phyloP scores from a whole-genome alignment of 2,797 vertebrate genomes.

The Aratinga solstitialis region DNA sequence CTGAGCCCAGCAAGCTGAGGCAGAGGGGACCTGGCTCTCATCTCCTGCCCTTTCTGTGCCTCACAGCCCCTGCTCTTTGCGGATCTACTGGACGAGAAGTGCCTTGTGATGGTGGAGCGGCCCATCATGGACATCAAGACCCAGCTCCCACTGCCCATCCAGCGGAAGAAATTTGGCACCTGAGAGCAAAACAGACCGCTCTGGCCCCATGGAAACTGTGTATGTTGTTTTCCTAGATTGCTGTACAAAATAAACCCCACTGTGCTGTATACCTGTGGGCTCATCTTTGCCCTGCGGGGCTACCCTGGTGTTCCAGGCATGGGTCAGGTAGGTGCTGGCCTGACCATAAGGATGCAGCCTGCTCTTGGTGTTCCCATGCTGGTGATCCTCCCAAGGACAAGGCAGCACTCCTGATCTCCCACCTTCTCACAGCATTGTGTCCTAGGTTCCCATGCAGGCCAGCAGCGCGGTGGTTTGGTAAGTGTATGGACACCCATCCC shows the following conservation, averaged over 20 bases:
- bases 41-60: background rate
- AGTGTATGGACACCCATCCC: background rate
- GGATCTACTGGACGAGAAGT: constrained; percentile 85
- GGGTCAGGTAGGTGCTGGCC: background rate
- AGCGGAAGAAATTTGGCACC: constrained; percentile 94
- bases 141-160: constrained; percentile 88
- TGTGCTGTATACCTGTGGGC: background rate
- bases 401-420: background rate
- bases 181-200: background rate
- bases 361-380: background rate
- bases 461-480: background rate
- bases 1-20: accelerated
- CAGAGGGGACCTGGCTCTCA: background rate
- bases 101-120: constrained; percentile 90
- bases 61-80: constrained; percentile 86
- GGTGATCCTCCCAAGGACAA: background rate
- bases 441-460: background rate
- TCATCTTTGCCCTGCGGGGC: background rate
- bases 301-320: background rate
- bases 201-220: background rate
- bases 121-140: constrained; percentile 85
- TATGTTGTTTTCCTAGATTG: background rate
- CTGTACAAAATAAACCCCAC: constrained; percentile 40
- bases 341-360: background rate
- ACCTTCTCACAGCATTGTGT: background rate